Evolutionary conservation across 53 echinoderm and acorn worm genomes (phyloP), one percentile per base, ranked within the genome.

Genomic region (Stichopus horrens): DNA sequence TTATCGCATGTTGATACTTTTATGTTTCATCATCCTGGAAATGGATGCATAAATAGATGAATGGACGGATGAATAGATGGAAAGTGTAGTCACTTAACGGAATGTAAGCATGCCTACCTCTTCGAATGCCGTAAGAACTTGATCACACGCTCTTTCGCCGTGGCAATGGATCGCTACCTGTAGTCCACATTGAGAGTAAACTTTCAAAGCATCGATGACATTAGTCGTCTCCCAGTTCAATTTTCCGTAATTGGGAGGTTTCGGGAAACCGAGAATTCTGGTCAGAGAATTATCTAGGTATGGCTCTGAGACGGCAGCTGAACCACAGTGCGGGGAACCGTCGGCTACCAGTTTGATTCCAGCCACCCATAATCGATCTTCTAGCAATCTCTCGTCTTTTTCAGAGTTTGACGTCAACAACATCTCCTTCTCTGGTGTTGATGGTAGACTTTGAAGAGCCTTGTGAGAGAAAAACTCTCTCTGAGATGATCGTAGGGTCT

Each of bases 141-240:
- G 93, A 19, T 91, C 93, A 21, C 73, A 83, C 57, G 91, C 91
- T 79, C 93, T 76, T 59, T 93, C 93, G 5, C 93, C 93, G 52
- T 93, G 93, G 86, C 88, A 88, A 78, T 93, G 93, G 37, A 93
- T 91, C 6, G 93, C 93, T 53, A 93, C 4, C 79, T 91, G 93
- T 55, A 58, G 88, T 18, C 91, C 91, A 73, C 51, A 54, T 53
- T 21, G 56, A 77, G 85, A 71, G 53, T 54, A 71, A 68, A 86
- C 78, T 21, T 92, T 92, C 68, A 92, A 18, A 11, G 92, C 85
- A 52, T 92, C 92, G 23, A 86, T 71, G 71, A 92, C 78, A 9
- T 77, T 77, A 58, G 86, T 86, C 3, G 79, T 7, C 13, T 86
- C 86, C 86, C 86, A 85, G 77, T 92, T 92, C 73, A 92, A 20